Percentiles rank a stretch among this genome's conserved stretches.
Evolutionary conservation across 2,888 invertebrate species (phyloP).

Genomic region (Cerastis rubricosa): DNA sequence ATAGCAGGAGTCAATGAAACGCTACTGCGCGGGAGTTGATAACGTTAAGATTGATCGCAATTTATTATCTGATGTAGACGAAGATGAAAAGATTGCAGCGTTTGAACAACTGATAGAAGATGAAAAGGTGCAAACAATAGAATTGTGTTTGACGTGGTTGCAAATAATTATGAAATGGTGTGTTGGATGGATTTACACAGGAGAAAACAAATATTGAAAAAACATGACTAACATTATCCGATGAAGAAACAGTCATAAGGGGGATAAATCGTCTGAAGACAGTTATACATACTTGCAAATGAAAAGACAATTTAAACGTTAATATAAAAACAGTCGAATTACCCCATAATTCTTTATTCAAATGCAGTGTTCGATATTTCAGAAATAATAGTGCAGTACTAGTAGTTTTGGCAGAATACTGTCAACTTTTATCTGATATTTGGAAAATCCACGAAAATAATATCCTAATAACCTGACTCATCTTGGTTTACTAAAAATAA

Average conservation of each 20-base stretch:
- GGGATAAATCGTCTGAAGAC: not conserved
- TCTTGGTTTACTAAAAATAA: not conserved
- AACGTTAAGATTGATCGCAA: slow-evolving; percentile 51
- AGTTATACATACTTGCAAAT: not conserved
- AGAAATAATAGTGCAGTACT: not conserved
- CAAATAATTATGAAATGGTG: not conserved
- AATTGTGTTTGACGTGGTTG: not conserved
- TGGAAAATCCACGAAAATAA: not conserved
- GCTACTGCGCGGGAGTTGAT: slow-evolving; percentile 27
- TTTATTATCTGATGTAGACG: slow-evolving; percentile 48
- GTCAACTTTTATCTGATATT: not conserved
- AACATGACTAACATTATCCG: not conserved
- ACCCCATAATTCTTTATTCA: not conserved
- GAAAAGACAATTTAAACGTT: not conserved
- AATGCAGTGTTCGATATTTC: not conserved
- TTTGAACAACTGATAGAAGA: not conserved
- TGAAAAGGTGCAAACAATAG: not conserved
- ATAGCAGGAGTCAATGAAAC: slow-evolving; percentile 56
- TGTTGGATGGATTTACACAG: not conserved
- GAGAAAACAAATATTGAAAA: not conserved
- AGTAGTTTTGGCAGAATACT: not conserved
- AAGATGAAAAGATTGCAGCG: not conserved
- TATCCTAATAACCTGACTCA: not conserved
- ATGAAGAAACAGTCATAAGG: not conserved
- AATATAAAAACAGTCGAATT: no score